Percentiles rank a stretch among this genome's conserved stretches.
Conservation (phyloP, 1,140 invertebrate species). For the Bombyx mandarina region DNA sequence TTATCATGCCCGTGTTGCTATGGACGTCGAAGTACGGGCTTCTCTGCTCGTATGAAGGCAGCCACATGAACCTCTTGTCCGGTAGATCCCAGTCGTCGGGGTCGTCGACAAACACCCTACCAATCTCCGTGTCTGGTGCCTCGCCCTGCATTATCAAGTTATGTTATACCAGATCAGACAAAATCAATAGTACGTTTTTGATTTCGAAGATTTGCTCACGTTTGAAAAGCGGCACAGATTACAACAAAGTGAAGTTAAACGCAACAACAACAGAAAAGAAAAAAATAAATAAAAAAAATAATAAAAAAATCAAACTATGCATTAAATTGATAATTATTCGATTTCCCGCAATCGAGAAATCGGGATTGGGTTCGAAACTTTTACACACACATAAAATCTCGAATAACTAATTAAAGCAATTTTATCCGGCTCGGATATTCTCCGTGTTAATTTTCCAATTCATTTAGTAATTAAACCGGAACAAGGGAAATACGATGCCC, state of each 20-base stretch:
- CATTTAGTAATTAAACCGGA: conserved; percentile 18
- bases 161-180: background rate
- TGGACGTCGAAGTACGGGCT: conserved; percentile 77
- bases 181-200: background rate
- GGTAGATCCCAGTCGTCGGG: conserved; percentile 93
- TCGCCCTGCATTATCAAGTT: conserved; percentile 66
- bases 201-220: background rate
- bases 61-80: conserved; percentile 88
- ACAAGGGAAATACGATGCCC: background rate
- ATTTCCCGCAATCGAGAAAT: background rate
- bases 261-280: background rate
- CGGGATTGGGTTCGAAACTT: background rate
- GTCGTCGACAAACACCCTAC: conserved; percentile 91
- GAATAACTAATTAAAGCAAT: conserved; percentile 18
- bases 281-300: background rate
- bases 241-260: background rate
- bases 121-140: conserved; percentile 83
- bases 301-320: too few species aligned
- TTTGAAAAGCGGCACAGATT: too few species aligned
- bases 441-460: conserved; percentile 20
- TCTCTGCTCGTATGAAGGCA: conserved; percentile 66
- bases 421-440: conserved; percentile 12
- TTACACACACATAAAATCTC: background rate
- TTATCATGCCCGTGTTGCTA: conserved; percentile 85
- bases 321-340: too few species aligned